Evolutionary conservation across 1,140 invertebrate genomes (phyloP), one percentile per base, ranked within the genome.

Genomic region (Panagrolaimus sp.): DNA sequence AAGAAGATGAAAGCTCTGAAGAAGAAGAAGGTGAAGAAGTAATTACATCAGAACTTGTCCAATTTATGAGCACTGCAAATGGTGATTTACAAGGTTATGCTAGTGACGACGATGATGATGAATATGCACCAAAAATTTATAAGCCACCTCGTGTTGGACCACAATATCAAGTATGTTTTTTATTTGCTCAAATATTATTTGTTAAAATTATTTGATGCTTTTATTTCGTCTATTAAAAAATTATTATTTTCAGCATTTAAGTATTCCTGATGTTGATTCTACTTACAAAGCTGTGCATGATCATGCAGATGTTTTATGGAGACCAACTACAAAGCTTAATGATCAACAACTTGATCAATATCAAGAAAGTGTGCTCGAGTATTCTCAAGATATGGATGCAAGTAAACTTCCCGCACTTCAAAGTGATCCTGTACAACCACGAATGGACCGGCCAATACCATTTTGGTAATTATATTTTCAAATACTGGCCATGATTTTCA

Each of bases 21-120:
- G 16, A 16, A 14, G 48, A 51, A 25, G 20, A 16, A 23, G 16
- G 8, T 8, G 48, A 51, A 25, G 20, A 20, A 7, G 51, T 20
- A 13, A 20, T 27, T 11, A 11, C 20, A 57, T 57, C 51, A 11
- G 51, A 57, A 16, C n/a, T 57, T 13, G 20, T 20, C 9, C 13
- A 5, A 57, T 57, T 57, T 27, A 57, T 57, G 51, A 20, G 20
- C 11, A 16, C 51, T 20, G 51, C 9, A 23, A 57, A 27, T 27
- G 51, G 27, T 20, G 27, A n/a, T 1, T 27, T 57, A 5, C 20
- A 20, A 9, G 20, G 9, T 27, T 57, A 57, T 8, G 51, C 14
- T 27, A 57, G 51, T 8, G 51, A 57, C 51, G 51, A 57, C 51
- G 51, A 57, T 57, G 51, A 57, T 57, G 51, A 57, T 57, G 51